phyloP scores from a whole-genome alignment of 2,113 vertebrate genomes.

The Mixornis gularis region DNA sequence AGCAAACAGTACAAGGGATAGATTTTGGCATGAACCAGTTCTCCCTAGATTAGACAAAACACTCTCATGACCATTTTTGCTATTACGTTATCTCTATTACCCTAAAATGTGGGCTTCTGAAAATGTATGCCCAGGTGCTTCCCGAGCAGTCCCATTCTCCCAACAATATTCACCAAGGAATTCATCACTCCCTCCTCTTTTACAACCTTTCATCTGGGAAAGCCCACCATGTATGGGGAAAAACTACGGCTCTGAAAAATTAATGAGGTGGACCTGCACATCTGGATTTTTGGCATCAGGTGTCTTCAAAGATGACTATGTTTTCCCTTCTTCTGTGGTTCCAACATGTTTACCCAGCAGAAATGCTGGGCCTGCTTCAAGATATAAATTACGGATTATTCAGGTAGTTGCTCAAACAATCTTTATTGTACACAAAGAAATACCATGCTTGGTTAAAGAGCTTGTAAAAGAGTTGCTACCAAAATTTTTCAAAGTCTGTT shows the following conservation, averaged over 20 bases:
- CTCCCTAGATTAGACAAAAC: not conserved
- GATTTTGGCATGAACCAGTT: not conserved
- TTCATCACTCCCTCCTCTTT: not conserved
- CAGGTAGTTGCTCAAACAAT: not conserved
- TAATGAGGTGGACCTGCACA: not conserved
- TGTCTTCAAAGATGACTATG: not conserved
- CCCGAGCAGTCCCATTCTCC: rapidly evolving
- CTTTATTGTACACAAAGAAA: not conserved
- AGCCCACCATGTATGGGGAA: not conserved
- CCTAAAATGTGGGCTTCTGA: not conserved
- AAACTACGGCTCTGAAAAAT: not conserved
- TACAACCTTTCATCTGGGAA: not conserved
- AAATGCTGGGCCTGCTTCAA: not conserved
- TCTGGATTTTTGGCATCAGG: not conserved
- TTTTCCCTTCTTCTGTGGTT: not conserved
- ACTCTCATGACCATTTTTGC: not conserved
- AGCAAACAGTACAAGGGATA: not conserved
- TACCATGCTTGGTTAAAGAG: not conserved
- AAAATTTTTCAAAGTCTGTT: not conserved
- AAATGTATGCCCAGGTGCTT: not conserved
- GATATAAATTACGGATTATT: not conserved
- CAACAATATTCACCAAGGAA: not conserved
- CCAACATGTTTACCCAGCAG: not conserved
- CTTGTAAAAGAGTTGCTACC: not conserved
- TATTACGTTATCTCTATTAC: not conserved